Evolutionary conservation across 2,888 invertebrate genomes (phyloP).

Genomic region (Tipula confusa): DNA sequence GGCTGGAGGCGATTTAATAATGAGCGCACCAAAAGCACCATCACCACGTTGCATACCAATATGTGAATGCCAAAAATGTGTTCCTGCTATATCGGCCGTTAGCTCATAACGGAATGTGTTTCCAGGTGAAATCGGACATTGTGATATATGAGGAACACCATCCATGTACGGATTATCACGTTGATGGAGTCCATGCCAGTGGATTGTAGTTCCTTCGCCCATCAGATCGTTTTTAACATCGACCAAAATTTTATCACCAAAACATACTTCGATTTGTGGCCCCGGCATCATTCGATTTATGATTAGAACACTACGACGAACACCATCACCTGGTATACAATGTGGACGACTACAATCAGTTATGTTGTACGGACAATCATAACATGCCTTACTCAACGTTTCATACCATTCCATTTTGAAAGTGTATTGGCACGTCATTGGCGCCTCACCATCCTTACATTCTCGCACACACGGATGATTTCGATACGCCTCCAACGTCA

Average conservation of each 20-base stretch:
- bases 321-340: constrained; percentile 81
- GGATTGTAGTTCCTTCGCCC: constrained; percentile 78
- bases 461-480: constrained; percentile 58
- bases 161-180: constrained; percentile 78
- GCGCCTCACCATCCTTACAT: constrained; percentile 53
- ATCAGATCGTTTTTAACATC: constrained; percentile 75
- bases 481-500: constrained; percentile 43
- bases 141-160: constrained; percentile 79
- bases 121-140: constrained; percentile 76
- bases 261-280: constrained; percentile 80
- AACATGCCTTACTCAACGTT: constrained; percentile 85
- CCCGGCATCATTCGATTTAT: constrained; percentile 86
- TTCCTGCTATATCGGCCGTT: constrained; percentile 67
- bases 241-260: constrained; percentile 76
- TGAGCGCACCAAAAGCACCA: constrained; percentile 74
- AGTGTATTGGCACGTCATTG: constrained; percentile 61
- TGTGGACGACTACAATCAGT: constrained; percentile 73
- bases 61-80: constrained; percentile 83
- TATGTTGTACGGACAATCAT: constrained; percentile 68
- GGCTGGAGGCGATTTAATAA: constrained; percentile 64
- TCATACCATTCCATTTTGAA: constrained; percentile 69
- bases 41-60: constrained; percentile 82
- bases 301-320: constrained; percentile 67
- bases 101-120: constrained; percentile 72
- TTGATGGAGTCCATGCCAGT: constrained; percentile 91